Evolutionary conservation across 2,797 vertebrate species (phyloP).

Genomic region (Sciurus carolinensis): DNA sequence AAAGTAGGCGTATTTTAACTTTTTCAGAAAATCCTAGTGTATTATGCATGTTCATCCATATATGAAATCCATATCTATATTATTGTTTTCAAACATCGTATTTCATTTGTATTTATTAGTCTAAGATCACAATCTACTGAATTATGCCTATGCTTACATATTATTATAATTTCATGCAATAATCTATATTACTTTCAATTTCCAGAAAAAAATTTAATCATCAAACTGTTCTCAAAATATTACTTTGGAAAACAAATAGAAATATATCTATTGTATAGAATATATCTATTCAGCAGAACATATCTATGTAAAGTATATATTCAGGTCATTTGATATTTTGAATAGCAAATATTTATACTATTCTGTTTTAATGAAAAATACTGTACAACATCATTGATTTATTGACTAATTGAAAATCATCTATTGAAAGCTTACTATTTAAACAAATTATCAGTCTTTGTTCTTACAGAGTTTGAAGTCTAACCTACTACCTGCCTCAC

Average conservation of each 20-base stretch:
- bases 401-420: background rate
- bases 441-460: background rate
- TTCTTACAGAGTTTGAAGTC: background rate
- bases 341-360: background rate
- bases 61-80: background rate
- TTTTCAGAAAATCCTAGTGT: background rate
- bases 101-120: background rate
- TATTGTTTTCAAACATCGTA: background rate
- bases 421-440: background rate
- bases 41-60: background rate
- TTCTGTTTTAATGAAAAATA: slow-evolving; percentile 3
- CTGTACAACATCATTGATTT: background rate
- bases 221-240: background rate
- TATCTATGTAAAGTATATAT: background rate
- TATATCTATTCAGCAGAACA: too few relatives aligned
- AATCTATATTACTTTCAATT: background rate
- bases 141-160: background rate
- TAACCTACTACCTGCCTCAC: background rate
- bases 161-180: background rate
- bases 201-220: background rate
- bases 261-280: background rate
- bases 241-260: background rate
- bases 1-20: slow-evolving; percentile 26
- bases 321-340: slow-evolving; percentile 1
- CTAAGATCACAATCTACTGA: background rate